Conservation (phyloP, 1,140 invertebrate species). For the Bombyx mori region ASM3026992v2 NC_085130.1:3873501-3874000, state of each 20-base stretch:
- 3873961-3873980: no score
- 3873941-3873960: no score
- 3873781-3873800: slow-evolving; percentile 81
- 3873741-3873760: slow-evolving; percentile 93
- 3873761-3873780: slow-evolving; percentile 80
- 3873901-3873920: no score
- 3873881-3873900: no score
- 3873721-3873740: slow-evolving; percentile 96
- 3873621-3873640: neutral
- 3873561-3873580: neutral
- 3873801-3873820: slow-evolving; percentile 83
- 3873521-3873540: no score
- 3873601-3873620: neutral
- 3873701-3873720: slow-evolving; percentile 96
- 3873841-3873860: slow-evolving; percentile 94
- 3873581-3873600: neutral
- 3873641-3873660: neutral
- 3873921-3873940: no score
- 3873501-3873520: no score
- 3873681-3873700: slow-evolving; percentile 88
- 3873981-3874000: no score
- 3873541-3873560: no score
- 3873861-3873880: slow-evolving; percentile 74
- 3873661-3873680: no score
- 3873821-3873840: slow-evolving; percentile 91